A percentile compares a stretch with the other conserved stretches of the same genome.
Conservation (phyloP, 1,140 invertebrate species). For the Polypedilum pembai region DNA sequence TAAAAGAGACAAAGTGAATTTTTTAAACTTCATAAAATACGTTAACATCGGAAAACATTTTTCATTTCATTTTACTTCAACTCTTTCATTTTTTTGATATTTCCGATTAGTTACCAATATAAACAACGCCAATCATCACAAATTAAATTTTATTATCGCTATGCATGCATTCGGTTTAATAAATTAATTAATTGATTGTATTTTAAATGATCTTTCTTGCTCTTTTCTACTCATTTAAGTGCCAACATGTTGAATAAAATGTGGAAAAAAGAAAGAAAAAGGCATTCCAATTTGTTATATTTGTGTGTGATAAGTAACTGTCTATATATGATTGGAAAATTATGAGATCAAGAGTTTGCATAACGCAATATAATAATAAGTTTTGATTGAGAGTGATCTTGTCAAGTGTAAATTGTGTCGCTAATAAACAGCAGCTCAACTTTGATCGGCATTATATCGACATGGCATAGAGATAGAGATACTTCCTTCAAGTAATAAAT, state of each 20-base stretch:
- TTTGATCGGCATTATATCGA: conserved; percentile 5
- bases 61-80: no score
- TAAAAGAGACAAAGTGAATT: no score
- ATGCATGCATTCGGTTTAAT: not conserved
- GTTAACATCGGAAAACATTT: no score
- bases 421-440: not conserved
- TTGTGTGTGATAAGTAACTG: not conserved
- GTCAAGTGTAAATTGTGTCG: conserved; percentile 10
- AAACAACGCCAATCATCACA: conserved; percentile 11
- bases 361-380: not conserved
- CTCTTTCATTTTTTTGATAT: not conserved
- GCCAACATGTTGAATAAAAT: no score
- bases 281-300: no score
- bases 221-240: not conserved
- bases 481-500: conserved; percentile 18
- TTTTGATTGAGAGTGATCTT: not conserved
- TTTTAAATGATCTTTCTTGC: not conserved
- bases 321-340: no score
- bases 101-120: conserved; percentile 12
- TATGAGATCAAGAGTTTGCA: not conserved
- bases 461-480: not conserved
- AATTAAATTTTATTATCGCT: not conserved
- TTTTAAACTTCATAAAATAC: no score
- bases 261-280: no score
- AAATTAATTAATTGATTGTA: conserved; percentile 14